These are phyloP conservation scores for Virgularia gustaviana DNA, from an alignment of 92 coral and sea anemone genomes.

Conservation along the genomic window DNA sequence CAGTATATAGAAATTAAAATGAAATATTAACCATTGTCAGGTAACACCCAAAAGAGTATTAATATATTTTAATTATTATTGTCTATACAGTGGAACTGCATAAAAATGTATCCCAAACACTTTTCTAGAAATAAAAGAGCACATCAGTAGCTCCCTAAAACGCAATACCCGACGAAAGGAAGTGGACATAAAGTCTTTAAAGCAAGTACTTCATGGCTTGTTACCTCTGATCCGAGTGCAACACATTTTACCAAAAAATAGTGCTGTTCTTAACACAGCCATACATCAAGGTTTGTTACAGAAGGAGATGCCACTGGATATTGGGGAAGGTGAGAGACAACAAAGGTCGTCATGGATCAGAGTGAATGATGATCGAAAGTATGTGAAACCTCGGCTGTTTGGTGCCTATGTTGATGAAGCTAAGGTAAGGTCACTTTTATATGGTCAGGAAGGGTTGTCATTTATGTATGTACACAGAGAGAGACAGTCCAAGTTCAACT, in stretches of 20 bases:
- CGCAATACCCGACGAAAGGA: slow-evolving; percentile 72
- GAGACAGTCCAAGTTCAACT: no score
- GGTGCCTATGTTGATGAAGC: slow-evolving; percentile 84
- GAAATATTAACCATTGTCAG: background rate
- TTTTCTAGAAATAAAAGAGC: slow-evolving; percentile 38
- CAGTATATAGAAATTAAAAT: no score
- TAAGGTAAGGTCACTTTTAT: slow-evolving; percentile 53
- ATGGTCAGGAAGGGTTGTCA: no score
- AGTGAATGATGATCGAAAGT: slow-evolving; percentile 71
- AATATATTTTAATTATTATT: no score
- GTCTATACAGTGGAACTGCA: background rate
- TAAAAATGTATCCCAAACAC: background rate
- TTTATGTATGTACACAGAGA: no score
- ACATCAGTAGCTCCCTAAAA: slow-evolving; percentile 49
- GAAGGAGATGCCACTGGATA: slow-evolving; percentile 89
- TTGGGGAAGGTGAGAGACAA: slow-evolving; percentile 85
- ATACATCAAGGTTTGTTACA: slow-evolving; percentile 75
- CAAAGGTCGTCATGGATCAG: slow-evolving; percentile 93
- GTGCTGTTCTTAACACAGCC: slow-evolving; percentile 69
- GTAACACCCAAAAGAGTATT: no score
- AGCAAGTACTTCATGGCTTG: slow-evolving; percentile 71
- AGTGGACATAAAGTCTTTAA: slow-evolving; percentile 66
- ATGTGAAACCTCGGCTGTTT: slow-evolving; percentile 83
- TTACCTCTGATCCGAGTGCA: slow-evolving; percentile 76
- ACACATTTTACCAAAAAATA: slow-evolving; percentile 77